Evolutionary conservation across 1,140 invertebrate species (phyloP).

Genomic region (Drosophila setifemur): DNA sequence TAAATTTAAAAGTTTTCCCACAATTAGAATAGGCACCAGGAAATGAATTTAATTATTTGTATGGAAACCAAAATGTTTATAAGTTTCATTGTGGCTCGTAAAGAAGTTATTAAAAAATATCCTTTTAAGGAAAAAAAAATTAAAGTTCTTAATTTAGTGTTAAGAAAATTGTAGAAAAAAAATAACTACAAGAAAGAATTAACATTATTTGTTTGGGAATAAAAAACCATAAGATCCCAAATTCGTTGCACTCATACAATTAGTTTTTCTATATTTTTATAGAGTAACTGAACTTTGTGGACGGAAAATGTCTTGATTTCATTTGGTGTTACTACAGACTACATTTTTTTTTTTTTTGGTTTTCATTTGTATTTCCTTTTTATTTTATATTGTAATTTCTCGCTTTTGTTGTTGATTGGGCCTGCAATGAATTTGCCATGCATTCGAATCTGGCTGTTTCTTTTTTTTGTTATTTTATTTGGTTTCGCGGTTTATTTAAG

Average conservation of each 20-base stretch:
- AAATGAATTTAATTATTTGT: too few species aligned
- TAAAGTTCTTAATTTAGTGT: too few species aligned
- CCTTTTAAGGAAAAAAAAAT: too few species aligned
- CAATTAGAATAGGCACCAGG: too few species aligned
- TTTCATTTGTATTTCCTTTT: not conserved
- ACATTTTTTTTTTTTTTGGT: conserved; percentile 10
- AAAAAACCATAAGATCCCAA: too few species aligned
- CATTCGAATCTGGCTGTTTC: conserved; percentile 45
- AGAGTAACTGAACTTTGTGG: conserved; percentile 6
- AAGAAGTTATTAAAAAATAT: too few species aligned
- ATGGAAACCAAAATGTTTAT: too few species aligned
- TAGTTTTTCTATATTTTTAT: not conserved
- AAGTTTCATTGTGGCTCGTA: too few species aligned
- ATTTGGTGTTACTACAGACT: conserved; percentile 12
- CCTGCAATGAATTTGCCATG: conserved; percentile 20
- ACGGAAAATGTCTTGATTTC: conserved; percentile 1
- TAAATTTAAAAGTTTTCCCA: too few species aligned
- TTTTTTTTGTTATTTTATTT: not conserved
- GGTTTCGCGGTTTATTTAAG: conserved; percentile 1
- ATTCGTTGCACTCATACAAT: not conserved
- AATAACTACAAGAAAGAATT: too few species aligned
- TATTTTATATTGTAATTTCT: not conserved
- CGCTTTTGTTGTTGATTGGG: not conserved
- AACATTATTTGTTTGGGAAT: too few species aligned
- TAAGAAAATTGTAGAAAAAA: too few species aligned